Evolutionary conservation across 1,140 invertebrate species (phyloP).

Genomic region (Calosoma granatense): DNA sequence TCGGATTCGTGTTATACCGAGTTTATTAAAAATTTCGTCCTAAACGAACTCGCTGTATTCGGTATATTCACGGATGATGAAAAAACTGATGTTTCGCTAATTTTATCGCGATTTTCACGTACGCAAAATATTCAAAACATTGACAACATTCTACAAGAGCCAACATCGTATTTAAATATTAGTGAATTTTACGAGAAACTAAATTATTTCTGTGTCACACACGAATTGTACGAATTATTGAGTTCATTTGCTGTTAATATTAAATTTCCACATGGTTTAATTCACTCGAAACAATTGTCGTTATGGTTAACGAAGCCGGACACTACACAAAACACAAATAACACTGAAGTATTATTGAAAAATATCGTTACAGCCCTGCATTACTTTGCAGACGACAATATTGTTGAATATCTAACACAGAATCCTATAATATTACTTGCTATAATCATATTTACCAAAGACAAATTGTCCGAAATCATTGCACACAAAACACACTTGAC

Average conservation of each 20-base stretch:
- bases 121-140: slow-evolving; percentile 42
- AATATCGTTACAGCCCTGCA: slow-evolving; percentile 28
- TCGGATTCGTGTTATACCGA: slow-evolving; percentile 38
- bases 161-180: slow-evolving; percentile 41
- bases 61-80: slow-evolving; percentile 44
- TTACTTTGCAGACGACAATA: slow-evolving; percentile 27
- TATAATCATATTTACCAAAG: slow-evolving; percentile 30
- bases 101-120: slow-evolving; percentile 40
- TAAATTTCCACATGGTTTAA: slow-evolving; percentile 21
- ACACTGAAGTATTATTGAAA: slow-evolving; percentile 21
- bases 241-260: slow-evolving; percentile 30
- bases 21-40: slow-evolving; percentile 42
- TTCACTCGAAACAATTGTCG: slow-evolving; percentile 21
- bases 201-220: slow-evolving; percentile 41
- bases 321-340: background rate
- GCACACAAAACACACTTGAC: background rate
- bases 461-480: no score
- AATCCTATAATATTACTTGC: slow-evolving; percentile 35
- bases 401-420: slow-evolving; percentile 30
- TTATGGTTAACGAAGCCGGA: background rate
- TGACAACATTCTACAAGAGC: slow-evolving; percentile 40
- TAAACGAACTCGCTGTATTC: slow-evolving; percentile 42
- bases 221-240: slow-evolving; percentile 40
- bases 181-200: slow-evolving; percentile 42
- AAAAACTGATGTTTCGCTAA: slow-evolving; percentile 37